Conservation (phyloP, 2,888 invertebrate genomes). For the Drosophila algonquin region DNA sequence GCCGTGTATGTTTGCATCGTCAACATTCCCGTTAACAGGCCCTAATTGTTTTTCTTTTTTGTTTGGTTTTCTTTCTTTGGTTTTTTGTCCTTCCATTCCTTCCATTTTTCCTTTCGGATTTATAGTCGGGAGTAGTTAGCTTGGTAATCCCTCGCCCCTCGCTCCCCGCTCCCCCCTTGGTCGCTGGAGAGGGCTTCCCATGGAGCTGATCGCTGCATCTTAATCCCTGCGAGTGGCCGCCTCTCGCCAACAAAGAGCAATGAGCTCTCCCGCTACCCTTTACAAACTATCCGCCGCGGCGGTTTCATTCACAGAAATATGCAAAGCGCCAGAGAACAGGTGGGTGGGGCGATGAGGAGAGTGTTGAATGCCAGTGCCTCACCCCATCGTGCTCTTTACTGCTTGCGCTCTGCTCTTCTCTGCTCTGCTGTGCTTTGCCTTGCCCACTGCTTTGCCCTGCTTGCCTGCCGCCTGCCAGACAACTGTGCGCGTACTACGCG, state of each 20-base stretch:
- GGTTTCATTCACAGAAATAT: conserved; percentile 56
- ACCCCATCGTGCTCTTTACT: not conserved
- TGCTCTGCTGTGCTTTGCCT: not conserved
- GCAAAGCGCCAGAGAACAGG: conserved; percentile 5
- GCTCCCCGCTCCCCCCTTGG: not conserved
- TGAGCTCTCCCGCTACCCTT: conserved; percentile 11
- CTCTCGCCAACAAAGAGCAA: conserved; percentile 43
- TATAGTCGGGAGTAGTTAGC: not conserved
- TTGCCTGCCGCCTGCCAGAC: conserved; percentile 3
- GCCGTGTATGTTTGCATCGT: conserved; percentile 40
- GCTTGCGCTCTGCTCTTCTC: not conserved
- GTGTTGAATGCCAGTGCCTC: conserved; percentile 26
- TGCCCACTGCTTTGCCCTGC: not conserved
- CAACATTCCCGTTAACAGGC: conserved; percentile 45
- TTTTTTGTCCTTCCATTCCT: not conserved
- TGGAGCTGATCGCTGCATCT: conserved; percentile 26
- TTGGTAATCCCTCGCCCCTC: conserved; percentile 4
- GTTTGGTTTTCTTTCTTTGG: conserved; percentile 12
- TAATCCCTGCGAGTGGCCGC: conserved; percentile 13
- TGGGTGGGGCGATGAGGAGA: not conserved
- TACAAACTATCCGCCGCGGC: conserved; percentile 37
- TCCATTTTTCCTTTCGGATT: not conserved
- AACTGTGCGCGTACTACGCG: conserved; percentile 62
- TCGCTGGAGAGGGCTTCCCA: not conserved
- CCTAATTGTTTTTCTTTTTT: conserved; percentile 25